These are phyloP conservation scores for Pygoscelis adeliae DNA, from an alignment of 2,113 vertebrate species.

Conservation along the genomic window DNA sequence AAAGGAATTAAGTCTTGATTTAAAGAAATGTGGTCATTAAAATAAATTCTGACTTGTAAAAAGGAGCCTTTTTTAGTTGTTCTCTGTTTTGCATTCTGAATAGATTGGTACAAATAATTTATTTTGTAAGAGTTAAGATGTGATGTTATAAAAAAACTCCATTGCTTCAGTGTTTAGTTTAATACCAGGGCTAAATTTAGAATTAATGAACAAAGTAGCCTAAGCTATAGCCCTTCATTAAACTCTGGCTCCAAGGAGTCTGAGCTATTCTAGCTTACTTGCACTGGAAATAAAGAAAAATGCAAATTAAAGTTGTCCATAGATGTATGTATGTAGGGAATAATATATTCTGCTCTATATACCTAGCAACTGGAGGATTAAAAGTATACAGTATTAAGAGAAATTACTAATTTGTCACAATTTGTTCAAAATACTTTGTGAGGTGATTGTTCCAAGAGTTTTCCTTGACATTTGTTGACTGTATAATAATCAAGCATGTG, in stretches of 20 bases:
- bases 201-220: neutral
- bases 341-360: neutral
- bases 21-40: neutral
- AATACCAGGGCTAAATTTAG: slow-evolving; percentile 14
- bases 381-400: neutral
- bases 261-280: neutral
- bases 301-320: neutral
- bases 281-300: neutral
- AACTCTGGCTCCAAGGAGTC: neutral
- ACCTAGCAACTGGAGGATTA: neutral
- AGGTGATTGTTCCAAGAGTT: neutral
- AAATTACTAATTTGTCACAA: neutral
- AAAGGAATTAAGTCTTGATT: neutral
- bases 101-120: neutral
- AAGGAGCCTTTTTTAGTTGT: neutral
- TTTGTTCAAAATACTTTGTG: neutral
- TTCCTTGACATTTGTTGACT: neutral
- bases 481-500: neutral
- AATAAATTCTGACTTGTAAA: neutral
- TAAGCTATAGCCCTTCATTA: neutral
- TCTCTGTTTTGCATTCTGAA: neutral
- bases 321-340: neutral
- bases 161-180: neutral
- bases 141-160: neutral
- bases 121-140: neutral